Evolutionary conservation across 2,888 invertebrate species (phyloP), one percentile per base, ranked within the genome.

Genomic region (Allophyes oxyacanthae): DNA sequence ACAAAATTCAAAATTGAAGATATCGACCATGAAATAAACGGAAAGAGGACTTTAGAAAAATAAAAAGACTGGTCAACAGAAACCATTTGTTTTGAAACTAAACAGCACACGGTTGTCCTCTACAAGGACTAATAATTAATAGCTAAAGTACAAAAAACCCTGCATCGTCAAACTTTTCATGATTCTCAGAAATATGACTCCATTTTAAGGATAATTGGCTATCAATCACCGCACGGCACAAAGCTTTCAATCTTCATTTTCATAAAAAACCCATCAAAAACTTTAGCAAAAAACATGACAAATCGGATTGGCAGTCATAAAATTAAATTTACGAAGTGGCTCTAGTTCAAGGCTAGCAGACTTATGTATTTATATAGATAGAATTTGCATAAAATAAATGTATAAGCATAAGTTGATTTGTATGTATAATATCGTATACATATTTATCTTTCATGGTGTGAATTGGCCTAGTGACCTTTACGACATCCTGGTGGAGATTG

Each of bases 401-500:
- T 62, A 58, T 51, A 32, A 38, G 6, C 10, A 60, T 20, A 28
- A 37, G 36, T 10, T 20, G 33, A 61, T 50, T n/a, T 59, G 30
- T 56, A 8, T 28, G 4, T 4, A 43, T 1, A 49, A 37, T 51
- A 43, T 14, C 26, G 14, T 37, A 41, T 14, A 30, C 14, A 43
- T 43, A n/a, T 52, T 28, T 41, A 56, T 52, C 45, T 9, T 60
- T 66, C 52, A 70, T 72, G 64, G 51, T 73, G 67, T 46, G 53
- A 73, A 70, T 55, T 72, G 73, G 56, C 78, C 62, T 65, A 69
- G 60, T 82, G 88, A 83, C 91, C 90, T 91, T 91, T 75, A 56
- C 58, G 57, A 87, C 83, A 91, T 91, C 91, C 91, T 91, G 91
- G 87, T 90, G 60, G 58, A 43, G 49, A 46, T 72, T 64, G 58